Conservation (phyloP, 2,888 invertebrate genomes). For the Lissocephala sabroskyi region DNA sequence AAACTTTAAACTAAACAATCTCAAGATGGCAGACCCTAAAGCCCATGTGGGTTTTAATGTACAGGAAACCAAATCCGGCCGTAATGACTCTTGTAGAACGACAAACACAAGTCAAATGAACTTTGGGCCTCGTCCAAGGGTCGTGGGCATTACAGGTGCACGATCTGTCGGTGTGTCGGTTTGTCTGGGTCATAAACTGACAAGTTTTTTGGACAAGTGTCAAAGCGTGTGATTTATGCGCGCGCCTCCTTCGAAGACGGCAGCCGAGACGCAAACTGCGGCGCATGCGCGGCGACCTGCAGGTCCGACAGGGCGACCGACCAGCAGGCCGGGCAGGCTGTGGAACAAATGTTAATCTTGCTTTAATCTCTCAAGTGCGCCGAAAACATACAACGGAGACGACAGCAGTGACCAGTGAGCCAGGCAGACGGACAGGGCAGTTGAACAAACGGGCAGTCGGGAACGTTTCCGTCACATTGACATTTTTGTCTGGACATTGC, state of each 20-base stretch:
- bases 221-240: conserved; percentile 57
- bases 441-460: conserved; percentile 23
- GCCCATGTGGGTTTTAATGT: too few relatives aligned
- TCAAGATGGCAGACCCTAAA: conserved; percentile 24
- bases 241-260: conserved; percentile 42
- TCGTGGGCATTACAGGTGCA: conserved; percentile 40
- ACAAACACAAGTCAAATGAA: conserved; percentile 35
- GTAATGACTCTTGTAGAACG: conserved; percentile 57
- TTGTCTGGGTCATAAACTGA: conserved; percentile 54
- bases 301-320: conserved; percentile 9
- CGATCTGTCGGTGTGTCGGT: conserved; percentile 12
- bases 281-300: conserved; percentile 60
- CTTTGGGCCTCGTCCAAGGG: conserved; percentile 40
- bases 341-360: conserved; percentile 63
- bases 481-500: conserved; percentile 36
- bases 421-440: too few relatives aligned
- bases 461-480: conserved; percentile 60
- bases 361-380: conserved; percentile 64
- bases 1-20: conserved; percentile 47
- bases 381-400: conserved; percentile 45
- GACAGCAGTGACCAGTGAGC: conserved; percentile 1
- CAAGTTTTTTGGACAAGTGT: conserved; percentile 59
- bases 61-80: conserved; percentile 46
- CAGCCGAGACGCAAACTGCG: conserved; percentile 3
- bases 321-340: background rate